These are phyloP conservation scores for Pomatostomus ruficeps DNA, from an alignment of 2,113 vertebrate species.

Conservation along the genomic window DNA sequence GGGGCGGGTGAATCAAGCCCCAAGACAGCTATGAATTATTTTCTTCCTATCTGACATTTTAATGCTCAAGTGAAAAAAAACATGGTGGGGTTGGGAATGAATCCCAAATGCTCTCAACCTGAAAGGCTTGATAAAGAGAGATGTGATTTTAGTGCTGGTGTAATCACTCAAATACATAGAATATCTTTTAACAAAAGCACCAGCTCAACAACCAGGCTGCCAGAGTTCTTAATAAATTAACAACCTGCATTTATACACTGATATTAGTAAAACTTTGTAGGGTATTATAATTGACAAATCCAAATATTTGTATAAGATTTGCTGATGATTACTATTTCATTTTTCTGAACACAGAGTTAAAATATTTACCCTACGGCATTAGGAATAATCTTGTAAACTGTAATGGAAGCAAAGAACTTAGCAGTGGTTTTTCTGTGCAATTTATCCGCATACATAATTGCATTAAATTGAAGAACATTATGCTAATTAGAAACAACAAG, in stretches of 20 bases:
- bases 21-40: not conserved
- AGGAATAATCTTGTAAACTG: slow-evolving; percentile 1
- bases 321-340: not conserved
- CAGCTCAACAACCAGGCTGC: not conserved
- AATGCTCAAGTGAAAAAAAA: not conserved
- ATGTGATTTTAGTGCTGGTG: not conserved
- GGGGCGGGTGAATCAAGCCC: not conserved
- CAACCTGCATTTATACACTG: not conserved
- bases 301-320: slow-evolving; percentile 10
- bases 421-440: not conserved
- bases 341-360: not conserved
- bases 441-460: not conserved
- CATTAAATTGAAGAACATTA: not conserved
- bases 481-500: not conserved
- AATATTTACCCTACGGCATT: not conserved
- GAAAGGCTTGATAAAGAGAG: not conserved
- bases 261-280: not conserved
- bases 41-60: slow-evolving; percentile 8
- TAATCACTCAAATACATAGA: not conserved
- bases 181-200: not conserved
- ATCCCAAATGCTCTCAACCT: not conserved
- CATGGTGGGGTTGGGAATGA: not conserved
- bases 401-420: not conserved
- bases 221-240: not conserved
- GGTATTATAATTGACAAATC: not conserved